Evolutionary conservation across 2,888 invertebrate genomes (phyloP).

Genomic region (Heliconius cydno): DNA sequence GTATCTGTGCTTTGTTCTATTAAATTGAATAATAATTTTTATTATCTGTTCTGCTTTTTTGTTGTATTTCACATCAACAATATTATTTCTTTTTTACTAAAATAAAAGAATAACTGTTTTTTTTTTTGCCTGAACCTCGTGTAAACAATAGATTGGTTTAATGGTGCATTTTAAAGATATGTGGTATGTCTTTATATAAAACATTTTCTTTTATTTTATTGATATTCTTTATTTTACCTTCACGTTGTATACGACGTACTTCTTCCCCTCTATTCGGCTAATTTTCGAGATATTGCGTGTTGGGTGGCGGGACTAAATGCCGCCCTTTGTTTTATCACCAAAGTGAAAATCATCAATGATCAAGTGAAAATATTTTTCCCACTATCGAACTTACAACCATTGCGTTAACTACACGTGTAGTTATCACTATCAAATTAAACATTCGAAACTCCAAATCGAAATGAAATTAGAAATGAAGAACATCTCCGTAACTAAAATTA

Average conservation of each 20-base stretch:
- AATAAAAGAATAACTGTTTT: background rate
- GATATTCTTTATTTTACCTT: too few relatives aligned
- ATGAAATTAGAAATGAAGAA: constrained; percentile 1
- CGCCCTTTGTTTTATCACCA: background rate
- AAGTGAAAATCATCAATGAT: background rate
- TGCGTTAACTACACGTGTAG: background rate
- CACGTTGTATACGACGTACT: too few relatives aligned
- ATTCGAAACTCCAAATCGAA: background rate
- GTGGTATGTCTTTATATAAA: too few relatives aligned
- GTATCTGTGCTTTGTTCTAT: background rate
- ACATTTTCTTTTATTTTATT: too few relatives aligned
- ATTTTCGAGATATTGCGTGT: too few relatives aligned
- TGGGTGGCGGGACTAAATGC: too few relatives aligned
- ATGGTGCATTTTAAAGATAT: too few relatives aligned
- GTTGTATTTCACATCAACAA: background rate
- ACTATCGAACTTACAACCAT: background rate
- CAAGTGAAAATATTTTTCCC: background rate
- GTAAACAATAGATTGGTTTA: too few relatives aligned
- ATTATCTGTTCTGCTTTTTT: background rate
- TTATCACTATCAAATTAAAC: background rate
- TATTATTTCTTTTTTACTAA: background rate
- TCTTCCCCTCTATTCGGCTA: too few relatives aligned
- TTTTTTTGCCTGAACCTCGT: background rate
- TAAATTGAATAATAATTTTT: background rate
- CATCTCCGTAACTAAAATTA: constrained; percentile 6